Base-by-base conservation (phyloP, 2,888 invertebrate species). In the Torymus tubicola region DNA sequence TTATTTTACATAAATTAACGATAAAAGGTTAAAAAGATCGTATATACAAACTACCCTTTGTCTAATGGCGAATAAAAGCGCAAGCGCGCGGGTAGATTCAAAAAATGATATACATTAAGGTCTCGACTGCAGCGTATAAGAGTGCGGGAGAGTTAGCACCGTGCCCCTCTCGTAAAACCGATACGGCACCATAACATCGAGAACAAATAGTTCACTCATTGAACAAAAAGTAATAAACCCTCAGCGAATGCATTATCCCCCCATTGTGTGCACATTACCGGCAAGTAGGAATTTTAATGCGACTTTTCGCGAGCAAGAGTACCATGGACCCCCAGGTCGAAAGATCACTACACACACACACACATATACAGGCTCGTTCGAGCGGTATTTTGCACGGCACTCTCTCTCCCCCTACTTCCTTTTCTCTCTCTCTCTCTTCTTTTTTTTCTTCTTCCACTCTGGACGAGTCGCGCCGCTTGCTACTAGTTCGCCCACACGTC, bases 401-500 rank as follows among this genome's bases (percentile, higher is more conserved):
- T 71, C 16, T 61, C 71, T n/a, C 52, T 71, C 52, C 21, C 58
- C 13, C 31, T 3, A 5, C 42, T 8, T 8, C 5, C 10, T 8
- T 8, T 8, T 8, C 8, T 8, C 1, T 42, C 10, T 42, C 8
- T 42, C 42, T 42, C 42, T 8, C 1, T 42, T 42, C n/a, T 42
- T 42, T 42, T 42, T 42, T 8, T 42, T 42, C 42, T 42, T 42
- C 42, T 8, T 42, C 42, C 42, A 42, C 42, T 42, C 42, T 42
- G 42, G 42, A 42, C 42, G 42, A 42, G 42, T 69, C 52, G 16
- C 24, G 57, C 18, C 42, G 42, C 42, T 42, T 8, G 78, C 77
- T 81, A 78, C 78, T 81, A 74, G 81, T 70, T 78, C 78, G 81
- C 78, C 78, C 81, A 81, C 81, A 69, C 53, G n/a, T 53, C 57